Evolutionary conservation across 2,888 invertebrate species (phyloP).

Genomic region (Tanypteryx hageni): DNA sequence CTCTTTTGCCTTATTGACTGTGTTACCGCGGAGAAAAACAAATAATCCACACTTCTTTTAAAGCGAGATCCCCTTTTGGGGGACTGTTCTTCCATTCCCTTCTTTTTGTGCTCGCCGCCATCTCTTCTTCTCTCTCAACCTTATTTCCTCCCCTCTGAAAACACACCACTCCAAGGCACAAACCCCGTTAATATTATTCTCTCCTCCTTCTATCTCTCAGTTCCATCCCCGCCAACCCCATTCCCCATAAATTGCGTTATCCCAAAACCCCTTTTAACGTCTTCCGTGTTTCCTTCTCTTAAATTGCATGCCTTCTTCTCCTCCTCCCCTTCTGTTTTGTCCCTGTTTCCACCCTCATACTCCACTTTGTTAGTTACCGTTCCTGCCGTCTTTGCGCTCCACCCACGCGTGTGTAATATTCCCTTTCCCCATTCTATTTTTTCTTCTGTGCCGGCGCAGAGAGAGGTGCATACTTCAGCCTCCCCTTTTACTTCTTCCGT

Average conservation of each 20-base stretch:
- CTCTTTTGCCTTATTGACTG: neutral
- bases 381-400: too few relatives aligned
- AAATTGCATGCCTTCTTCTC: neutral
- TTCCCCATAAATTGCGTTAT: constrained; percentile 29
- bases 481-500: neutral
- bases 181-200: constrained; percentile 19
- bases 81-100: neutral
- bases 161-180: neutral
- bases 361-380: neutral
- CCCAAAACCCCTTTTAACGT: neutral
- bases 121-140: neutral
- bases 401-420: too few relatives aligned
- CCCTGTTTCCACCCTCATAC: constrained; percentile 9
- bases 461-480: neutral
- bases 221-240: neutral
- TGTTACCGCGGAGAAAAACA: neutral
- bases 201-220: neutral
- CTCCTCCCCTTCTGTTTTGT: neutral
- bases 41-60: neutral
- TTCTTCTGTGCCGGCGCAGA: neutral
- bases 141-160: constrained; percentile 15
- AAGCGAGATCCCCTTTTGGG: neutral
- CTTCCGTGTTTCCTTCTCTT: constrained; percentile 8
- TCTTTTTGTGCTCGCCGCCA: neutral
- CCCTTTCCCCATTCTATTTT: too few relatives aligned